These are phyloP conservation scores for Palythoa grandis DNA, from an alignment of 92 coral and sea anemone species.

Conservation along the genomic window DNA sequence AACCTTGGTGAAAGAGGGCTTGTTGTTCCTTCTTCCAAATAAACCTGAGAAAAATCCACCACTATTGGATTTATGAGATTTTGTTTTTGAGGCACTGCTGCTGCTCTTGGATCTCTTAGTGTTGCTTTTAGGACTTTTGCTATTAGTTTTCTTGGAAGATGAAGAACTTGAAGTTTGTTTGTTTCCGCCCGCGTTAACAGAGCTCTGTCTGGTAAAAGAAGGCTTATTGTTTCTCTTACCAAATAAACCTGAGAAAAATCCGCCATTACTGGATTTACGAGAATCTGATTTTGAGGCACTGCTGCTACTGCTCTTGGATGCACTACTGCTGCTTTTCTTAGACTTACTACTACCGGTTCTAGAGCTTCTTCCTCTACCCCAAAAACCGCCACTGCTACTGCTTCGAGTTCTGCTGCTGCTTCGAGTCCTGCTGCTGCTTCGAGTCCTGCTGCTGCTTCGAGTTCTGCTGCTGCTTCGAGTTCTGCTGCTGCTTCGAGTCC, in stretches of 20 bases:
- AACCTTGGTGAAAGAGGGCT: not conserved
- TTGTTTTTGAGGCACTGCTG: not conserved
- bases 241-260: not conserved
- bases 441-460: not conserved
- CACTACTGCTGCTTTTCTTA: not conserved
- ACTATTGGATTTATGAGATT: not conserved
- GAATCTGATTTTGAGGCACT: not conserved
- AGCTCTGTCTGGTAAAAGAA: constrained; percentile 13
- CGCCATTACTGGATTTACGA: not conserved
- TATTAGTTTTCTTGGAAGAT: no score
- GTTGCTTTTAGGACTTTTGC: no score
- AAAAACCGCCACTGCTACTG: not conserved
- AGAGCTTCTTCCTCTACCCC: not conserved
- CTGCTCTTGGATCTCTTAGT: not conserved
- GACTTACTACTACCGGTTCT: not conserved
- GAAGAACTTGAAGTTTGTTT: not conserved
- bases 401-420: not conserved
- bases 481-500: not conserved
- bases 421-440: not conserved
- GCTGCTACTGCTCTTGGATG: not conserved
- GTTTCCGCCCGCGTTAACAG: no score
- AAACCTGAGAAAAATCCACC: not conserved
- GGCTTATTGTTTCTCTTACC: not conserved
- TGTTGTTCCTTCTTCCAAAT: not conserved
- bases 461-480: not conserved